A percentile compares a stretch with the other conserved stretches of the same genome.
Conservation (phyloP, 2,113 vertebrate species). For the Taurulus bubalis region DNA sequence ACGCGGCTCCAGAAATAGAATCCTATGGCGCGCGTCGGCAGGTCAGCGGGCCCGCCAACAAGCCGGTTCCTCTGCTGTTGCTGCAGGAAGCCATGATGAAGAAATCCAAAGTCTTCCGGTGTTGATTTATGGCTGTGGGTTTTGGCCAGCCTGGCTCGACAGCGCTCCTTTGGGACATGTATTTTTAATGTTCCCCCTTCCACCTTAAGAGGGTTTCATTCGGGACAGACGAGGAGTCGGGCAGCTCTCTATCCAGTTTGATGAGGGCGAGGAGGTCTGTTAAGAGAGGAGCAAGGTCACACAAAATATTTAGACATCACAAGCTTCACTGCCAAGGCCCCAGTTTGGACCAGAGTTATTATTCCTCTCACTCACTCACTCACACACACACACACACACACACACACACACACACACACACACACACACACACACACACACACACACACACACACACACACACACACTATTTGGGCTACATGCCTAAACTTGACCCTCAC, state of each 20-base stretch:
- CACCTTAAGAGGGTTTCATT: constrained; percentile 48
- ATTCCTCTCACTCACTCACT: not conserved
- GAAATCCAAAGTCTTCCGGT: constrained; percentile 60
- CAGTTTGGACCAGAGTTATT: constrained; percentile 2
- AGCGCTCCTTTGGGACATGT: constrained; percentile 54
- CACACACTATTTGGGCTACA: not conserved
- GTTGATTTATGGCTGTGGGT: constrained; percentile 69
- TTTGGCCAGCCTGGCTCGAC: constrained; percentile 25
- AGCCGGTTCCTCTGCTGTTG: constrained; percentile 41
- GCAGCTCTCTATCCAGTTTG: constrained; percentile 26
- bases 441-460: not conserved
- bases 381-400: not conserved
- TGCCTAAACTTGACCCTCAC: not conserved
- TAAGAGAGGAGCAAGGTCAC: constrained; percentile 67
- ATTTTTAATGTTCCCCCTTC: constrained; percentile 65
- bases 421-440: not conserved
- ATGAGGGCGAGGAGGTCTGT: constrained; percentile 42
- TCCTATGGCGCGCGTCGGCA: constrained; percentile 50
- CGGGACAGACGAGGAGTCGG: constrained; percentile 30
- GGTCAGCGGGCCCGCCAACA: constrained; percentile 58
- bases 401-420: not conserved
- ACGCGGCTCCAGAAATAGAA: constrained; percentile 71
- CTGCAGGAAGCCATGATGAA: constrained; percentile 60
- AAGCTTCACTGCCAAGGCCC: not conserved
- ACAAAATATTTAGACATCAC: constrained; percentile 39